These are phyloP conservation scores for Galeopsomyia nigrocyanea DNA, from an alignment of 2,888 invertebrate species.

Conservation along the genomic window DNA sequence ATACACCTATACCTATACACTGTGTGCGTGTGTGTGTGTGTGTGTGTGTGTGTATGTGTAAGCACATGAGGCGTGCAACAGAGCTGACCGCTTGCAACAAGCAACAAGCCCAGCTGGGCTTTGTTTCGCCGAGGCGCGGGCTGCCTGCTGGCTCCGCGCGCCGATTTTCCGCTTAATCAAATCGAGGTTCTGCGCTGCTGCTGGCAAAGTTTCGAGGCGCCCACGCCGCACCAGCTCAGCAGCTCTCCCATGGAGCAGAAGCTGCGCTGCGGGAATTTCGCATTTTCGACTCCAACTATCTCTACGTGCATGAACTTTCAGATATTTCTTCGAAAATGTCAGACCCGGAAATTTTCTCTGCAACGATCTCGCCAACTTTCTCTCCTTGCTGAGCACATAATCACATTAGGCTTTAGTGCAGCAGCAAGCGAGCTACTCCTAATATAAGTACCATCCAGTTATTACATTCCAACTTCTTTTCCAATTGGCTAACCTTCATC, in stretches of 20 bases:
- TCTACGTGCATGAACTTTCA: no score
- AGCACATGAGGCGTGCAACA: slow-evolving; percentile 52
- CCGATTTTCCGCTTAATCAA: slow-evolving; percentile 28
- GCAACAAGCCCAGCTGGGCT: slow-evolving; percentile 58
- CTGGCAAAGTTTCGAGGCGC: neutral
- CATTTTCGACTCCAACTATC: neutral
- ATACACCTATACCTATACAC: neutral
- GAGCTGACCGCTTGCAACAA: no score
- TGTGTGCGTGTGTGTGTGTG: neutral
- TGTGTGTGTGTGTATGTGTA: neutral
- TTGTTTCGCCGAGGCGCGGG: slow-evolving; percentile 54
- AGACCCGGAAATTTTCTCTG: neutral
- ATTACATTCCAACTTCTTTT: no score
- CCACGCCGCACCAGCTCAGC: no score
- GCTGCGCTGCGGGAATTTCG: no score
- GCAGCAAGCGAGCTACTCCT: no score
- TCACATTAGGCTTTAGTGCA: no score
- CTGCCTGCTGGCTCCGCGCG: slow-evolving; percentile 1
- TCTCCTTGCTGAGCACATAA: neutral
- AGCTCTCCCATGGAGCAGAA: no score
- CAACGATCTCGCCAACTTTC: neutral
- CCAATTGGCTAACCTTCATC: no score
- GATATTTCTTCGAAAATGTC: no score
- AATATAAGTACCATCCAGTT: no score
- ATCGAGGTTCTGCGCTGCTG: neutral